Conservation (phyloP, 2,888 invertebrate genomes). For the Brachynemurus nebulosus region DNA sequence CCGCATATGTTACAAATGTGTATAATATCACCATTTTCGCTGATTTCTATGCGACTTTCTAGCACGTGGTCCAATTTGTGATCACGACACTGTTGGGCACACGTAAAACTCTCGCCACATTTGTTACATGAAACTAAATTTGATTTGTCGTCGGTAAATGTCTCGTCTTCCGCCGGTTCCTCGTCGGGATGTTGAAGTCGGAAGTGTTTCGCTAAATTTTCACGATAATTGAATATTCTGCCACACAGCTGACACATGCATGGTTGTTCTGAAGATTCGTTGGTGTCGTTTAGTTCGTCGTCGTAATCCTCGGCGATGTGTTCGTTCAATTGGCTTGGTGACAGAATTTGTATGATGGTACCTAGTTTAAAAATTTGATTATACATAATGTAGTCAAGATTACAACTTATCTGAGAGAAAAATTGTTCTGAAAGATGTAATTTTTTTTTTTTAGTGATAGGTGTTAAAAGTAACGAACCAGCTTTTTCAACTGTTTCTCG, state of each 20-base stretch:
- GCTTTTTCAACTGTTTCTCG: too few relatives aligned
- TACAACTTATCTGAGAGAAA: too few relatives aligned
- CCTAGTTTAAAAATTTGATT: neutral
- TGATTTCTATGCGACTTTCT: neutral
- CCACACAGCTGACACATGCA: neutral
- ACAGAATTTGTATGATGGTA: neutral
- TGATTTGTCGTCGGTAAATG: neutral
- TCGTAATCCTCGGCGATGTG: too few relatives aligned
- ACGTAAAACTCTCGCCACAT: neutral
- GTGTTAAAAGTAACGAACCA: too few relatives aligned
- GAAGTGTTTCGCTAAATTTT: neutral
- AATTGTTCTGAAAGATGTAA: too few relatives aligned
- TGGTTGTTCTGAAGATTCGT: neutral
- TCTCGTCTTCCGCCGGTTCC: neutral
- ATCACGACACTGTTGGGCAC: neutral
- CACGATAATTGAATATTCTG: neutral
- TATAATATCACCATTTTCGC: neutral
- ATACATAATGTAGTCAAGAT: too few relatives aligned
- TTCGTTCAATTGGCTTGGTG: too few relatives aligned
- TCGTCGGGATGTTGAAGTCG: neutral
- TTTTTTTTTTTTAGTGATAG: too few relatives aligned
- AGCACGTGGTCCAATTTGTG: neutral
- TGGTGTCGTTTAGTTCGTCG: neutral
- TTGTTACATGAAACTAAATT: neutral
- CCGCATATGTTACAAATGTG: conserved; percentile 3